Conservation (phyloP, 2,113 vertebrate species). For the Tachuris rubrigastra region DNA sequence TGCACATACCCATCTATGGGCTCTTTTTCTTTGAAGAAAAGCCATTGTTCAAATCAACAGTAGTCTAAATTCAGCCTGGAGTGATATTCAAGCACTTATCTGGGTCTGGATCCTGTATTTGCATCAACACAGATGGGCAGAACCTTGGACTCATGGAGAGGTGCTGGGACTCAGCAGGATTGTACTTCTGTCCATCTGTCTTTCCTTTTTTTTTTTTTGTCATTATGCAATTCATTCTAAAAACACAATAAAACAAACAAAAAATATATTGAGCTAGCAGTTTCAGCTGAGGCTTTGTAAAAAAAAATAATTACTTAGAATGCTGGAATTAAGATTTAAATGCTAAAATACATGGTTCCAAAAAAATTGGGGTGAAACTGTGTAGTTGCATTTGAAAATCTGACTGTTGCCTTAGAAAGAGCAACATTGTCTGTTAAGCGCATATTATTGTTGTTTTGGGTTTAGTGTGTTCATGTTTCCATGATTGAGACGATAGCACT, state of each 20-base stretch:
- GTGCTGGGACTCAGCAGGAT: conserved; percentile 23
- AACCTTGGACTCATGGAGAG: background rate
- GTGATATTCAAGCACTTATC: background rate
- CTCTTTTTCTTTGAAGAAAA: background rate
- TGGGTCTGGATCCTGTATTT: background rate
- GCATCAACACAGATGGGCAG: conserved; percentile 18
- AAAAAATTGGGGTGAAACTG: background rate
- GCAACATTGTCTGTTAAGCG: background rate
- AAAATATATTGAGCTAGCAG: background rate
- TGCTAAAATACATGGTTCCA: background rate
- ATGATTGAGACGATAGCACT: background rate
- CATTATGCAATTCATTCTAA: background rate
- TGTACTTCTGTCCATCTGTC: conserved; percentile 37
- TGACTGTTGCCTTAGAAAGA: background rate
- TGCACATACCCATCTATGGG: background rate
- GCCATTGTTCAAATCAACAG: background rate
- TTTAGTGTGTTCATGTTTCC: background rate
- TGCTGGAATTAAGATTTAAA: background rate
- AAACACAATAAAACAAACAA: background rate
- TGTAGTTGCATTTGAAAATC: background rate
- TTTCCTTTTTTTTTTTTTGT: background rate
- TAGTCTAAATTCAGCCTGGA: background rate
- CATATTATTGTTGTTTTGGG: background rate
- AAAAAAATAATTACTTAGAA: background rate
- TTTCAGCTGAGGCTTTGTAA: background rate